Base-by-base conservation (phyloP, 2,113 vertebrate species). In the Danionella cerebrum region DNA sequence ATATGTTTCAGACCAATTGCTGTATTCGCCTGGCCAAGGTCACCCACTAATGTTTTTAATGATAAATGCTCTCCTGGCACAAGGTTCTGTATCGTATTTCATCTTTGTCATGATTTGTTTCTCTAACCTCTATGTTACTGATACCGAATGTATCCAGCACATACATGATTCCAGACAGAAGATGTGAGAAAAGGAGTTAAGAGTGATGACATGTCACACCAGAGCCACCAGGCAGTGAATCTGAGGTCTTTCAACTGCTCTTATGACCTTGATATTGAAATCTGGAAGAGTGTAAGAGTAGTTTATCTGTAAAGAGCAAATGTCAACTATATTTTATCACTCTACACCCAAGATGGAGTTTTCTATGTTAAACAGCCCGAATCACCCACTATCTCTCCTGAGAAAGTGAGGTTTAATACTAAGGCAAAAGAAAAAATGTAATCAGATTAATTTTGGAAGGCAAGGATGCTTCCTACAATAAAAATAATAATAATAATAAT, bases 101-200 rank as follows among this genome's bases (percentile, higher is more conserved):
- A 78, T 66, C 60, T 65, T 74, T 69, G 67, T 71, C 73, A 78
- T 82, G 79, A 84, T 80, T 84, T 83, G 84, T 83, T 50, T 66
- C 74, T 19, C 8, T 62, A 45, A 67, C 69, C 76, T 71, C 73
- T 67, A 77, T 82, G 84, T 85, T 82, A 86, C 81, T 45, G 85
- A 85, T 85, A 84, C 79, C 69, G 66, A 21, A 21, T 59, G 72
- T 76, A 73, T 65, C 78, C 60, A 65, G 63, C 63, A 78, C 79
- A 86, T 85, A 84, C 79, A 76, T 81, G 78, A 80, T 73, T 67
- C 79, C 82, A 81, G 80, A 84, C 78, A 74, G 10, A 12, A 58
- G 65, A 12, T 42, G 9, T 29, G 25, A 42, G 14, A 60, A 16
- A 42, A 19, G 21, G 13, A 36, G 27, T 14, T 48, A 27, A 27